Evolutionary conservation across 2,888 invertebrate genomes (phyloP), one percentile per base, ranked within the genome.

Genomic region (Oscheius myriophilus): DNA sequence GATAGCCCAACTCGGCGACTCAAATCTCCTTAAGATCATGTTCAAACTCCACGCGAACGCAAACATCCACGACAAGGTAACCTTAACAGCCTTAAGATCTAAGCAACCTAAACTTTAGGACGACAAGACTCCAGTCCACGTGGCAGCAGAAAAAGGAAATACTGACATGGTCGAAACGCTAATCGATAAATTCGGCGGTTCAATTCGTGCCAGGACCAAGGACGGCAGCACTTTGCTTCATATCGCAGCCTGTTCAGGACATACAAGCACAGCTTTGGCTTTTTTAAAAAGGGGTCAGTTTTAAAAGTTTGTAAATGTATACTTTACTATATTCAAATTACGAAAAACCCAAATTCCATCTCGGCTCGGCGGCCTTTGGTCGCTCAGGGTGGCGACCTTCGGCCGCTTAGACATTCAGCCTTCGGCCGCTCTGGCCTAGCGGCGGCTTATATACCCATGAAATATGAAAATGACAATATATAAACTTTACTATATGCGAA

Each of bases 151-250:
- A 88, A 92, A 94, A 84, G 98, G 98, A 0, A 95, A 96, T 87
- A 96, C 96, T 1, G 91, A 91, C 64, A 92, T 96, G 84, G 97
- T 98, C 71, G 97, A 98, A 87, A 90, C 96, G 6, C 89, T 98
- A 62, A 94, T 95, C 0, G 97, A 98, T 87, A 97, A 97, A 89
- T 97, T 96, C 89, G 94, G 94, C 87, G 96, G 96, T 1, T 95
- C 96, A 1, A 83, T 85, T 21, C 54, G 82, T 26, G 84, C 85
- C 1, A 70, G 86, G 16, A 86, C 86, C 0, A 70, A 84, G 88
- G 97, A 98, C 87, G 98, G 98, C 66, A 95, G 94, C 85, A 98
- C 98, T 0, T 89, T 98, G 73, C 95, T 98, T 93, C 98, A 98
- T 87, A 95, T 98, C 73, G 97, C 98, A 0, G 95, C 97, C 0